These are phyloP conservation scores for Xiphophorus hellerii DNA, from an alignment of 2,113 vertebrate genomes.

Conservation along the genomic window DNA sequence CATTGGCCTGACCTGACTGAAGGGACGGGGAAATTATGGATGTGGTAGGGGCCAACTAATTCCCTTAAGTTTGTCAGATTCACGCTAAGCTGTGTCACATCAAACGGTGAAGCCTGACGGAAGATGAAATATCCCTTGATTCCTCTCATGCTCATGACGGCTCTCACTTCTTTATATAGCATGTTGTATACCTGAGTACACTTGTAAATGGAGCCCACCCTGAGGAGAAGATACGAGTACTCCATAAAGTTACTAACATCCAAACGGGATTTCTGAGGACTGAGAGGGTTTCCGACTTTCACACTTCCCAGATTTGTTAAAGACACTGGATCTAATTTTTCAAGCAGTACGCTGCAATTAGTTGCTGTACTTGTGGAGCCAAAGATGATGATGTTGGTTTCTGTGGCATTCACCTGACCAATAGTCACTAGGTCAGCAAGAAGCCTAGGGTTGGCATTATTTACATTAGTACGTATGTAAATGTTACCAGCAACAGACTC, in stretches of 20 bases:
- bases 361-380: constrained; percentile 43
- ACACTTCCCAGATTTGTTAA: constrained; percentile 63
- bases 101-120: constrained; percentile 79
- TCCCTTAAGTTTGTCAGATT: constrained; percentile 72
- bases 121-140: constrained; percentile 77
- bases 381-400: constrained; percentile 49
- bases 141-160: constrained; percentile 77
- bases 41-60: constrained; percentile 69
- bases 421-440: constrained; percentile 71
- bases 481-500: constrained; percentile 73
- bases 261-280: constrained; percentile 67
- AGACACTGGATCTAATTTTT: constrained; percentile 29
- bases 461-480: constrained; percentile 71
- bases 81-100: constrained; percentile 71
- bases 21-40: constrained; percentile 80
- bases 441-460: constrained; percentile 31
- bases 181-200: constrained; percentile 74
- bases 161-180: constrained; percentile 68
- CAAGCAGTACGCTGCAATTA: constrained; percentile 60
- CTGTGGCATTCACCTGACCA: constrained; percentile 38
- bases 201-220: constrained; percentile 34
- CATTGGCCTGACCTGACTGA: constrained; percentile 65
- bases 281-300: constrained; percentile 66
- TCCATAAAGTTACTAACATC: constrained; percentile 35
- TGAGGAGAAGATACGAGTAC: constrained; percentile 65